Evolutionary conservation across 2,113 vertebrate species (phyloP).

Genomic region (Egretta garzetta): DNA sequence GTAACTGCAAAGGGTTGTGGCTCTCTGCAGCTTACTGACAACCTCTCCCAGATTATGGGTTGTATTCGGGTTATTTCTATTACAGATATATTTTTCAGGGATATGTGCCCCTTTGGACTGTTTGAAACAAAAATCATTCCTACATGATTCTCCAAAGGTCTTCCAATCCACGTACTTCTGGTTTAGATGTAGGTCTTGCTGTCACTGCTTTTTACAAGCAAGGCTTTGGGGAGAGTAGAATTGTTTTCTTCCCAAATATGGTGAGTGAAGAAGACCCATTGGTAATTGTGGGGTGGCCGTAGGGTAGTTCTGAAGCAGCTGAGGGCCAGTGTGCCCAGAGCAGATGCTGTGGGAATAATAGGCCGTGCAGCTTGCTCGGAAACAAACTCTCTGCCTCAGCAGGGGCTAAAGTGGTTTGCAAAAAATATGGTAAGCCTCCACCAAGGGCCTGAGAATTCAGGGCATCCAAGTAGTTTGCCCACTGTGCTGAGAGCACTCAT

Average conservation of each 20-base stretch:
- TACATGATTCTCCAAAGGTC: not conserved
- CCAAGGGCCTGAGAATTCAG: not conserved
- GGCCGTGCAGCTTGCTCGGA: not conserved
- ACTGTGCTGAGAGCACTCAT: not conserved
- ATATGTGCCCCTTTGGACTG: not conserved
- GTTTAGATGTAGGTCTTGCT: not conserved
- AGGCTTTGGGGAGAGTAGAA: not conserved
- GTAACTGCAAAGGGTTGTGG: not conserved
- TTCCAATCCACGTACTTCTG: not conserved
- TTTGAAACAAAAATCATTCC: not conserved
- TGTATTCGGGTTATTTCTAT: not conserved
- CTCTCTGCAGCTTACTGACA: not conserved
- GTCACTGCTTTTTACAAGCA: not conserved
- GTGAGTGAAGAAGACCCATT: not conserved
- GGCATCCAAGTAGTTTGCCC: not conserved
- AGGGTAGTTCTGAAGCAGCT: not conserved
- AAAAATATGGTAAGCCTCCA: not conserved
- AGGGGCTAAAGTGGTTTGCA: not conserved
- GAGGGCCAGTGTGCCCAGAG: not conserved
- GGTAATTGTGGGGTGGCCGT: not conserved
- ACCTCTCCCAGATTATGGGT: not conserved
- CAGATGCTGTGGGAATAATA: not conserved
- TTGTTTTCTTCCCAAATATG: not conserved
- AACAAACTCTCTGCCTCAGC: not conserved
- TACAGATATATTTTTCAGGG: constrained; percentile 2